Percentiles rank a stretch among this genome's conserved stretches.
Evolutionary conservation across 2,888 invertebrate species (phyloP).

Genomic region (Sminthurinus aureus): DNA sequence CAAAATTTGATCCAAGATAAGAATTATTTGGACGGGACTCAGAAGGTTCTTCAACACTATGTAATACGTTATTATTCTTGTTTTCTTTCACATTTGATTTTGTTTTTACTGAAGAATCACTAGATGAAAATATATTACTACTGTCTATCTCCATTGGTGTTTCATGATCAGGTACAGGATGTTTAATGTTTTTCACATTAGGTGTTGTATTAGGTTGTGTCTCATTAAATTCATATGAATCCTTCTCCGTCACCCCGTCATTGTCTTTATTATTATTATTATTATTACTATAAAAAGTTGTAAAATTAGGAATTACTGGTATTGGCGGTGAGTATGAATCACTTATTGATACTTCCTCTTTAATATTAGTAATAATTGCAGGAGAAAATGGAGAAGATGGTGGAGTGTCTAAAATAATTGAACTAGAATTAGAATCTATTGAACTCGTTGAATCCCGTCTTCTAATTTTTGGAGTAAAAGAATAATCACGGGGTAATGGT

Average conservation of each 20-base stretch:
- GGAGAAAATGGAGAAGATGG: not conserved
- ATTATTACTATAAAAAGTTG: not conserved
- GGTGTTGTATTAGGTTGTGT: not conserved
- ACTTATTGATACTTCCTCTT: not conserved
- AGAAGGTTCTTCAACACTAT: not conserved
- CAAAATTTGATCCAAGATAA: not conserved
- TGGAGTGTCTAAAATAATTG: not conserved
- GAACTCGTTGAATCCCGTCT: not conserved
- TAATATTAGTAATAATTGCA: not conserved
- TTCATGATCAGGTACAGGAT: not conserved
- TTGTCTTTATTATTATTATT: not conserved
- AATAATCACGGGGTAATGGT: conserved; percentile 73
- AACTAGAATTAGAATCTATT: conserved; percentile 10
- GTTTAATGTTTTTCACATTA: not conserved
- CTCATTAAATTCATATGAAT: not conserved
- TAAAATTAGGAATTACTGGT: not conserved
- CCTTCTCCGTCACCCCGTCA: not conserved
- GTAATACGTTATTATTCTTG: not conserved
- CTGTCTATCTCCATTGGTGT: not conserved
- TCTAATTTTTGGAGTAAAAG: conserved; percentile 58
- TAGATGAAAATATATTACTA: not conserved
- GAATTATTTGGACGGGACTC: not conserved
- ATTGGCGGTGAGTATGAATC: conserved; percentile 1
- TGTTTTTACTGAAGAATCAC: not conserved
- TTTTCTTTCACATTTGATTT: not conserved